These are phyloP conservation scores for Hucho hucho DNA, from an alignment of 2,113 vertebrate species.

Conservation along the genomic window DNA sequence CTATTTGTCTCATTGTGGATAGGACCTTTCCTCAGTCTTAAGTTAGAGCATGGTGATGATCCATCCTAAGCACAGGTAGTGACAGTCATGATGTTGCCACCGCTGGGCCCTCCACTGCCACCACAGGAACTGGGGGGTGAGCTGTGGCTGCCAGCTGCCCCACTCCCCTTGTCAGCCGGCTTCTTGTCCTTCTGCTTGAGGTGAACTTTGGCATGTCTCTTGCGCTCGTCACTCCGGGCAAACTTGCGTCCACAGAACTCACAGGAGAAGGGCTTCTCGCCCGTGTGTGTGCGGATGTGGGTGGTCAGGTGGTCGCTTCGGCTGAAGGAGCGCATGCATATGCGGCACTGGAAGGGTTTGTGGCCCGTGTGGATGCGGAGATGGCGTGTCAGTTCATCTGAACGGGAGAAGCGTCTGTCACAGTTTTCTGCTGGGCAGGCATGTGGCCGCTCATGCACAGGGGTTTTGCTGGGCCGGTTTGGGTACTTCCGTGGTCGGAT, in stretches of 20 bases:
- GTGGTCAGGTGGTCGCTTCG: conserved; percentile 95
- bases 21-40: conserved; percentile 63
- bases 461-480: conserved; percentile 93
- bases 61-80: conserved; percentile 83
- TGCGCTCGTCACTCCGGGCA: conserved; percentile 89
- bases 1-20: conserved; percentile 59
- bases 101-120: conserved; percentile 72
- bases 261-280: conserved; percentile 93
- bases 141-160: conserved; percentile 68
- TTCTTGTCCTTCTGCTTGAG: conserved; percentile 97
- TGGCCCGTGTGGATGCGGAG: conserved; percentile 94
- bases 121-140: conserved; percentile 81
- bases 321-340: conserved; percentile 96
- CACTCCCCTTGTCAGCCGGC: conserved; percentile 82
- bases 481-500: conserved; percentile 95
- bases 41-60: conserved; percentile 36
- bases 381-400: conserved; percentile 91
- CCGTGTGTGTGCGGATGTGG: conserved; percentile 92
- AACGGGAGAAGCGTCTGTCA: conserved; percentile 90
- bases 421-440: conserved; percentile 93
- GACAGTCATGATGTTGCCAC: conserved; percentile 79
- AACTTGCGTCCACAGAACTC: conserved; percentile 97
- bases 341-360: conserved; percentile 94
- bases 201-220: conserved; percentile 92
- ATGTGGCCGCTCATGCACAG: conserved; percentile 88